Evolutionary conservation across 2,888 invertebrate genomes (phyloP), one percentile per base, ranked within the genome.

Genomic region (Siphlonurus alternatus): DNA sequence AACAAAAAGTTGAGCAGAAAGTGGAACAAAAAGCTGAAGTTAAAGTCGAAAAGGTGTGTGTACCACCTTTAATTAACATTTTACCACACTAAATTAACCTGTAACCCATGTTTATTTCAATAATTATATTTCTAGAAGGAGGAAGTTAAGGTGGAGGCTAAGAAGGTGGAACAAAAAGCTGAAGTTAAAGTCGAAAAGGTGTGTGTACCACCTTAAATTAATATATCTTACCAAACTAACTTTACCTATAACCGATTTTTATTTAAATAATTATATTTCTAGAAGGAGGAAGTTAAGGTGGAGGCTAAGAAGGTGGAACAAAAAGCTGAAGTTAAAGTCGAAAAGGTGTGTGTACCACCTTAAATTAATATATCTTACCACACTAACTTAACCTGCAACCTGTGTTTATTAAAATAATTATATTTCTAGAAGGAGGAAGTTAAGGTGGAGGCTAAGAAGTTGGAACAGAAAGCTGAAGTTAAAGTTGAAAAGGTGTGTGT

Each of bases 1-100:
- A 81, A 75, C 78, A 79, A 72, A 66, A 65, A 19, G 63, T 56
- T 38, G 62, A 63, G 38, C 51, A 71, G 25, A 73, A 72, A 64
- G 65, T 71, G 10, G 71, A 72, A 62, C 69, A 73, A n/a, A 65
- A 68, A 63, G 65, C 24, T 20, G n/a, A 69, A 61, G 59, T 22
- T 22, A 56, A 56, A 22, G n/a, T 56, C 20, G 56, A 56, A 22
- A 56, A 56, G 56, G 56, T 56, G 38, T 38, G 38, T 38, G 38
- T 38, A 15, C 38, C 38, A 38, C 38, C 38, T 38, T 15, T 5
- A 7, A 56, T 56, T n/a, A n/a, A n/a, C n/a, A n/a, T n/a, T n/a
- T n/a, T n/a, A n/a, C n/a, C n/a, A n/a, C n/a, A n/a, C n/a, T n/a
- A n/a, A n/a, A n/a, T n/a, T n/a, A n/a, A 56, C 19, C 56, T 56